Evolutionary conservation across 2,113 vertebrate genomes (phyloP), one percentile per base, ranked within the genome.

Genomic region (Paratilapia polleni): DNA sequence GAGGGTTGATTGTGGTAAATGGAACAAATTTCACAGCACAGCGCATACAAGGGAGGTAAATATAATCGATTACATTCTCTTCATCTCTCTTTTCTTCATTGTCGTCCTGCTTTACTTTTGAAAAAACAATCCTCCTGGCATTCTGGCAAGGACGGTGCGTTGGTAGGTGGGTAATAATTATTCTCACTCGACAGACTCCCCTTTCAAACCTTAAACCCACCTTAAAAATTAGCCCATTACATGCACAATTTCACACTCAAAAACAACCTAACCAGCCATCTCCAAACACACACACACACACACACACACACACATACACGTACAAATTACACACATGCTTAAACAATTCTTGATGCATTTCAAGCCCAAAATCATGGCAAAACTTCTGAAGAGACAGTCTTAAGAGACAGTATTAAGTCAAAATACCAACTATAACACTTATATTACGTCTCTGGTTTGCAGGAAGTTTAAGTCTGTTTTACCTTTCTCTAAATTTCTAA

Each of bases 211-310:
- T 12, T 22, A 77, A 77, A 83, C 9, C 26, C 54, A 75, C 3
- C 64, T 82, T 24, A 3, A 73, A 80, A 86, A 88, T 87, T 13
- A 62, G 64, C 31, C 73, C 22, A 83, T 92, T 92, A 88, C 89
- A 91, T 24, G 63, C 87, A 86, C 86, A 84, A 86, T 88, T 91
- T 87, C 81, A 89, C 78, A 62, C 56, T 19, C 58, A 77, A 2
- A 82, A 58, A 61, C 62, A 80, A 66, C 24, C n/a, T 61, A 31
- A 81, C 70, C 81, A 88, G 82, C 77, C 57, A 77, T 68, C 76
- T 63, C 24, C 68, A 68, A 58, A 28, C 60, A 66, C 22, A 36
- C 36, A 36, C 36, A 4, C 47, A 49, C 47, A 49, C 47, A 49
- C 47, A 49, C 14, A 49, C 47, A 49, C 47, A 49, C 47, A 47